These are phyloP conservation scores for Pocillopora grandis DNA, from an alignment of 92 coral and sea anemone species.

Conservation along the genomic window DNA sequence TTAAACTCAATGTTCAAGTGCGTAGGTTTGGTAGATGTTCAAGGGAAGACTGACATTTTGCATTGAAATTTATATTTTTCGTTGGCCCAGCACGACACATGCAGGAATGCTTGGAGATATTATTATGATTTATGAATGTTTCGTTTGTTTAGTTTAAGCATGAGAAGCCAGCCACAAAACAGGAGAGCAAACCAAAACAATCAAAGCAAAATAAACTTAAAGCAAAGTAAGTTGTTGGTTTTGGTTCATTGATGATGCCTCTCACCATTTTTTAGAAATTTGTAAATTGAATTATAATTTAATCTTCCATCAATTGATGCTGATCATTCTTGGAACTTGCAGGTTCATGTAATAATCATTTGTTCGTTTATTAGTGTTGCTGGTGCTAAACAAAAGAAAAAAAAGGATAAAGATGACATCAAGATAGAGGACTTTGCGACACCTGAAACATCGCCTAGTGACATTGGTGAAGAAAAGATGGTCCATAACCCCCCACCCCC, in stretches of 20 bases:
- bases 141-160: background rate
- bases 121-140: background rate
- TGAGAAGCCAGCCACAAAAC: constrained; percentile 27
- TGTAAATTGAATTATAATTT: no score
- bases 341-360: background rate
- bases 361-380: constrained; percentile 15
- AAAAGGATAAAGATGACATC: constrained; percentile 40
- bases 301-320: no score
- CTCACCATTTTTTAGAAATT: no score
- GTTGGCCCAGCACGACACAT: no score
- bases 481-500: background rate
- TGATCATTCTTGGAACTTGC: background rate
- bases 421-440: constrained; percentile 35
- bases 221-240: constrained; percentile 9
- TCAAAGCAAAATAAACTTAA: constrained; percentile 39
- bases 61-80: no score
- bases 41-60: no score
- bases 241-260: no score
- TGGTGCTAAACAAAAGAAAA: constrained; percentile 42
- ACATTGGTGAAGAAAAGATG: constrained; percentile 16
- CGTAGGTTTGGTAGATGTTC: no score
- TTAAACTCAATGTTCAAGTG: no score
- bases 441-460: constrained; percentile 13
- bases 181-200: constrained; percentile 30
- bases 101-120: no score